phyloP scores from a whole-genome alignment of 1,140 invertebrate genomes.

The Pachypeltis micranthus region DNA sequence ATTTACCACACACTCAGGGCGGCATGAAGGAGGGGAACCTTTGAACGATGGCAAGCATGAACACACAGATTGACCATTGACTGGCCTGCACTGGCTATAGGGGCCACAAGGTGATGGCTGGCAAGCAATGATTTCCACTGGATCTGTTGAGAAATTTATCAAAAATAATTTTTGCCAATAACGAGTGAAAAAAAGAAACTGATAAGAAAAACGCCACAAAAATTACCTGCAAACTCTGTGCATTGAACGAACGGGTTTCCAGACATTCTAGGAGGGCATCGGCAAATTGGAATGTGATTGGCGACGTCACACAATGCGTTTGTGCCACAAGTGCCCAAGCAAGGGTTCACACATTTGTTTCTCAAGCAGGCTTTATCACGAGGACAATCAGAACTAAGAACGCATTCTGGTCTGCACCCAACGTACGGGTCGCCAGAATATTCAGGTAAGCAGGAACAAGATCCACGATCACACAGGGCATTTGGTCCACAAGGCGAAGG shows the following conservation, averaged over 20 bases:
- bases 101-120: constrained; percentile 44
- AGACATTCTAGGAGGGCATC: constrained; percentile 52
- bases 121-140: constrained; percentile 28
- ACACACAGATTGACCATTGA: constrained; percentile 40
- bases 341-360: constrained; percentile 44
- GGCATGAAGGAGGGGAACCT: constrained; percentile 55
- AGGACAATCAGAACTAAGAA: constrained; percentile 40
- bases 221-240: constrained; percentile 30
- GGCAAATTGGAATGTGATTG: constrained; percentile 65
- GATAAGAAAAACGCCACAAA: neutral
- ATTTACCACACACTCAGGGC: constrained; percentile 57
- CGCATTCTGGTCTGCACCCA: constrained; percentile 38
- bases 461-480: constrained; percentile 41
- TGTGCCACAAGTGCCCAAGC: constrained; percentile 60
- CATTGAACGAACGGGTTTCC: constrained; percentile 52
- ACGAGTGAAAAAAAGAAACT: constrained; percentile 23
- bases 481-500: constrained; percentile 47
- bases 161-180: no score
- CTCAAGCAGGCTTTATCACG: constrained; percentile 38
- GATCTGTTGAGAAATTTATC: no score
- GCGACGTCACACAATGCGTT: constrained; percentile 62
- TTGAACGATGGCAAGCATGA: constrained; percentile 43
- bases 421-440: constrained; percentile 44
- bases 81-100: constrained; percentile 42
- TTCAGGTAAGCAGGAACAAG: constrained; percentile 40